A percentile compares a stretch with the other conserved stretches of the same genome.
phyloP scores from a whole-genome alignment of 2,797 vertebrate genomes.

The Tapirus indicus region DNA sequence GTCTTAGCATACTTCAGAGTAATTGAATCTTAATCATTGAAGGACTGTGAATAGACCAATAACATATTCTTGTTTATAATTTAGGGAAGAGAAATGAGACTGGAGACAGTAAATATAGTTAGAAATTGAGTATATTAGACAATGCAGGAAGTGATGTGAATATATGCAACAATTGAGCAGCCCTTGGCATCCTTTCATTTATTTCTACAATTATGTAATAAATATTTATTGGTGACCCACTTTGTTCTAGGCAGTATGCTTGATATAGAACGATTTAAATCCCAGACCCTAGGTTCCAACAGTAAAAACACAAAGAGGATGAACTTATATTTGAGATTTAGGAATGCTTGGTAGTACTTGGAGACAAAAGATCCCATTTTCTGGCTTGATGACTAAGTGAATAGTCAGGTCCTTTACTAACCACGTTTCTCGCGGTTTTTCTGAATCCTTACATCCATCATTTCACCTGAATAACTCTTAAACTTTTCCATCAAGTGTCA shows the following conservation, averaged over 20 bases:
- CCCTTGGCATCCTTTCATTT: background rate
- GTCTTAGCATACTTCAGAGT: background rate
- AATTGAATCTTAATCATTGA: conserved; percentile 57
- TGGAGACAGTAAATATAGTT: background rate
- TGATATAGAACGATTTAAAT: background rate
- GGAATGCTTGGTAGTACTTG: background rate
- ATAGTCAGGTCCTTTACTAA: background rate
- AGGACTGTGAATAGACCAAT: conserved; percentile 36
- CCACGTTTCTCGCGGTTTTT: background rate
- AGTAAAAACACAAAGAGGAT: background rate
- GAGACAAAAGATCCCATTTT: conserved; percentile 36
- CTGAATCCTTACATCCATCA: background rate
- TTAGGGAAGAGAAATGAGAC: conserved; percentile 1
- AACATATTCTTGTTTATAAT: conserved; percentile 5
- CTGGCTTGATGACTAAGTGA: background rate
- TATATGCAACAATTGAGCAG: background rate
- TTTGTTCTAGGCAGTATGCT: background rate
- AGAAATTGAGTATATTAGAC: background rate
- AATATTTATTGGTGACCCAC: background rate
- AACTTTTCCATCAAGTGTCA: conserved; percentile 3
- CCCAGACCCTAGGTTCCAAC: background rate
- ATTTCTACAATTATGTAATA: background rate
- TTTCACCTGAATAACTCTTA: background rate
- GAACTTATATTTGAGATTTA: background rate
- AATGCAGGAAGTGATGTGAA: background rate